phyloP scores from a whole-genome alignment of 2,113 vertebrate genomes.

The Cettia cetti region DNA sequence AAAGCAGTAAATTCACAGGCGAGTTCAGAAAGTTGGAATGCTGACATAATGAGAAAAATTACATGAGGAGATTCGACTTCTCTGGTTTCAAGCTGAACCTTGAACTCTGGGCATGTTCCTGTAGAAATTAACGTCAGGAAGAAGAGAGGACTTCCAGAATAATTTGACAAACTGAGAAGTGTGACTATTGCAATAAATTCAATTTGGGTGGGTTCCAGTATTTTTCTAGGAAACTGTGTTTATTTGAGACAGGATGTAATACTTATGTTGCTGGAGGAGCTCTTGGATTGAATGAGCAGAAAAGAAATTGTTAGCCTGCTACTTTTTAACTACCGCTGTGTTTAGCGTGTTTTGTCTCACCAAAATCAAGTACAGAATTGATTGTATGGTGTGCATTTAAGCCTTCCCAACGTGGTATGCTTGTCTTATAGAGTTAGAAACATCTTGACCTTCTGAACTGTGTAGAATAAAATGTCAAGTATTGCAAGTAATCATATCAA shows the following conservation, averaged over 20 bases:
- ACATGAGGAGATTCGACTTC: background rate
- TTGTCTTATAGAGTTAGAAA: background rate
- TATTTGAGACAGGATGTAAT: background rate
- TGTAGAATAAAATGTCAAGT: background rate
- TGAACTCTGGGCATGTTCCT: background rate
- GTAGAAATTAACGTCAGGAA: background rate
- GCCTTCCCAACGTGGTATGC: fast-evolving
- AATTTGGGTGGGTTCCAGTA: background rate
- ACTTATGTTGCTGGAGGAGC: background rate
- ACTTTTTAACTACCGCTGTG: background rate
- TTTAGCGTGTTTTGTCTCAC: background rate
- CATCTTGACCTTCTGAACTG: background rate
- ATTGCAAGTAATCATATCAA: background rate
- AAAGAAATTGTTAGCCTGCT: background rate
- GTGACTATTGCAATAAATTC: background rate
- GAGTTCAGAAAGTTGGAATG: background rate
- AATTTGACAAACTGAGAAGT: background rate
- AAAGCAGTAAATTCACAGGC: background rate
- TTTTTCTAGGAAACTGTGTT: background rate
- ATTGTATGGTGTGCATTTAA: background rate
- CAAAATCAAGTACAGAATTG: background rate
- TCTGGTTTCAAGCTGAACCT: background rate
- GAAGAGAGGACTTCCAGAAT: background rate
- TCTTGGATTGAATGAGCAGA: background rate
- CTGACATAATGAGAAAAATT: background rate